Percentiles rank a stretch among this genome's conserved stretches.
These are phyloP conservation scores for Lepus townsendii DNA, from an alignment of 2,797 vertebrate genomes.

Conservation along the genomic window DNA sequence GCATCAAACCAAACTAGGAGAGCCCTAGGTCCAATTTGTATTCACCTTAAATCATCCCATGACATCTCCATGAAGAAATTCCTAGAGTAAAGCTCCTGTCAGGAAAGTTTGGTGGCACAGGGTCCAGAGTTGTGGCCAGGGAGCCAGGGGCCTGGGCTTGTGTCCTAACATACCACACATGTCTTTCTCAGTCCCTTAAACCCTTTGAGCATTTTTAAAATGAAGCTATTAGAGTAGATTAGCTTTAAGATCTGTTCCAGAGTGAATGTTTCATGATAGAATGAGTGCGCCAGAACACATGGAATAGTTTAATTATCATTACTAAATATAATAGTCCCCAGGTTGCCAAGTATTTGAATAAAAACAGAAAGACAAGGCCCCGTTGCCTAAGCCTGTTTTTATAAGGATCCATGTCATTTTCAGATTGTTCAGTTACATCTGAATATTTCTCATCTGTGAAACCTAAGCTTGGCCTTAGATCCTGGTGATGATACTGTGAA, in stretches of 20 bases:
- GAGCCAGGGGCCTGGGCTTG: no score
- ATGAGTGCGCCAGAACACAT: conserved; percentile 66
- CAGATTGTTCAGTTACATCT: neutral
- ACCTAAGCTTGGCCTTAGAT: neutral
- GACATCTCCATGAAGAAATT: neutral
- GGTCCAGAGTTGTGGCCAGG: neutral
- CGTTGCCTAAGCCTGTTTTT: conserved; percentile 34
- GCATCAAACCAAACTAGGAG: neutral
- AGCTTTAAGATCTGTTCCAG: conserved; percentile 59
- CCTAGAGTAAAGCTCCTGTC: neutral
- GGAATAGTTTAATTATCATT: conserved; percentile 82
- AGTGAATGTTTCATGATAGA: conserved; percentile 53
- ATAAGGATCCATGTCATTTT: conserved; percentile 31
- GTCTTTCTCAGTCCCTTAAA: neutral
- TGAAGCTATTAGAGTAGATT: conserved; percentile 69
- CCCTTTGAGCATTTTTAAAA: conserved; percentile 54
- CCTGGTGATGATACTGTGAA: neutral
- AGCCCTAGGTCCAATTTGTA: neutral
- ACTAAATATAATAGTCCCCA: conserved; percentile 77
- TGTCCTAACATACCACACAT: neutral
- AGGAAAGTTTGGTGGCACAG: neutral
- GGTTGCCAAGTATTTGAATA: conserved; percentile 76
- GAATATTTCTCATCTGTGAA: neutral
- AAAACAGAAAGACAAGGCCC: conserved; percentile 41
- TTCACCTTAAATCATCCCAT: neutral